Base-by-base conservation (phyloP, 2,888 invertebrate genomes). In the Cantharis flavilabris region DNA sequence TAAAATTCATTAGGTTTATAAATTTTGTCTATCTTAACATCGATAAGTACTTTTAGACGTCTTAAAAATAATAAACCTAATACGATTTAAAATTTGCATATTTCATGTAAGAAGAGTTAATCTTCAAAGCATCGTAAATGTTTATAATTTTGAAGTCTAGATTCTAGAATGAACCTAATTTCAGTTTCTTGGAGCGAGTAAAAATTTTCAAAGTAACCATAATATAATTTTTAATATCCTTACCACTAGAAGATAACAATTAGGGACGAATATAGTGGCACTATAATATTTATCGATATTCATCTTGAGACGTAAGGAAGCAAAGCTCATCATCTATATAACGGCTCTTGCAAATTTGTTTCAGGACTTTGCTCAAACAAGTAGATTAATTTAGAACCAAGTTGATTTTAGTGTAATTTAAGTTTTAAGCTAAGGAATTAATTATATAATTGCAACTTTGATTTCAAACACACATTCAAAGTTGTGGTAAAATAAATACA, bases 351-450 rank as follows among this genome's bases (percentile, higher is more conserved):
- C 65, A 67, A 67, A 67, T 67, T 67, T 67, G 65, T 67, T 67
- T 67, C 23, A 18, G 11, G 23, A 67, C 65, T 67, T 67, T 67
- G 9, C 65, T 67, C 65, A 67, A 14, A 67, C 65, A 23, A 67
- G 23, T 67, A 67, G 26, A 67, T 67, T 67, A 67, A 67, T 67
- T 67, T 67, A 49, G 49, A 49, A 49, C 49, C 49, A n/a, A 67
- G 65, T 67, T 67, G 65, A 67, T 67, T 67, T 18, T 67, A 67
- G 65, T 23, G 65, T 67, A 67, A 67, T 67, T 67, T 67, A 18
- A 67, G 26, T n/a, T 67, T 67, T 67, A 67, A 67, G 65, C 65
- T 67, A 67, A 67, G 26, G 13, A 67, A 49, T 49, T 49, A 49
- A 49, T 49, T 49, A 49, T 49, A 49, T 49, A 49, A 49, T 49